A percentile compares a stretch with the other conserved stretches of the same genome.
phyloP scores from a whole-genome alignment of 92 coral and sea anemone genomes.

The Pocillopora grandis region DNA sequence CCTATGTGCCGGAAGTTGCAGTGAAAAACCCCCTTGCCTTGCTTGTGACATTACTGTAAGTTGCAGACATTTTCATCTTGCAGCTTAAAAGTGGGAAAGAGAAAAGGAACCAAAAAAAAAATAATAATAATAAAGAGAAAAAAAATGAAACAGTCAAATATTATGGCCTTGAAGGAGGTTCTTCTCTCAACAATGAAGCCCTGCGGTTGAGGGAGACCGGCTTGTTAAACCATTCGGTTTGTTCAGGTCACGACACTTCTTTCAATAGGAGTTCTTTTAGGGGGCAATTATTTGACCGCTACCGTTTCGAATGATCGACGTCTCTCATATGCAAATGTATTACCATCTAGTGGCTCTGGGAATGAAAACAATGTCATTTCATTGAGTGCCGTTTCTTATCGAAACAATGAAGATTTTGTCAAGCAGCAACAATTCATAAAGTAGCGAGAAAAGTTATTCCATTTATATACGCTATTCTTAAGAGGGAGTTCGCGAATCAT shows the following conservation, averaged over 20 bases:
- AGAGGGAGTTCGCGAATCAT: not conserved
- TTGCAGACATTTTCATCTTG: not conserved
- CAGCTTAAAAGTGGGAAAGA: not conserved
- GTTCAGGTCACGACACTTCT: not conserved
- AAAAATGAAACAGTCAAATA: too few species aligned
- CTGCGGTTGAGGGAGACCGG: not conserved
- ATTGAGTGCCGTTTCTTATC: not conserved
- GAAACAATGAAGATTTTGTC: constrained; percentile 2
- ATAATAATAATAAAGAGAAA: not conserved
- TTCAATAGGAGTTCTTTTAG: not conserved
- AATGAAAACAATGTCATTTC: constrained; percentile 2
- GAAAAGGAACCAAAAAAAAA: not conserved
- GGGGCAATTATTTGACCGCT: too few species aligned
- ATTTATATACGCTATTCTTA: not conserved
- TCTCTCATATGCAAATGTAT: constrained; percentile 3
- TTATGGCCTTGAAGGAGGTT: too few species aligned
- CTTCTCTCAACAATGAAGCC: too few species aligned
- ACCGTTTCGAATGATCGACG: not conserved
- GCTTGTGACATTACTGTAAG: constrained; percentile 71
- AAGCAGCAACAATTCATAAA: not conserved
- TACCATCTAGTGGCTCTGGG: not conserved
- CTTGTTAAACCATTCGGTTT: not conserved
- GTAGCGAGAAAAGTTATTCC: not conserved
- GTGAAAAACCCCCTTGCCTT: constrained; percentile 59
- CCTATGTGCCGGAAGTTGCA: constrained; percentile 46